phyloP scores from a whole-genome alignment of 2,888 invertebrate genomes.

The Chironomus tentans region DNA sequence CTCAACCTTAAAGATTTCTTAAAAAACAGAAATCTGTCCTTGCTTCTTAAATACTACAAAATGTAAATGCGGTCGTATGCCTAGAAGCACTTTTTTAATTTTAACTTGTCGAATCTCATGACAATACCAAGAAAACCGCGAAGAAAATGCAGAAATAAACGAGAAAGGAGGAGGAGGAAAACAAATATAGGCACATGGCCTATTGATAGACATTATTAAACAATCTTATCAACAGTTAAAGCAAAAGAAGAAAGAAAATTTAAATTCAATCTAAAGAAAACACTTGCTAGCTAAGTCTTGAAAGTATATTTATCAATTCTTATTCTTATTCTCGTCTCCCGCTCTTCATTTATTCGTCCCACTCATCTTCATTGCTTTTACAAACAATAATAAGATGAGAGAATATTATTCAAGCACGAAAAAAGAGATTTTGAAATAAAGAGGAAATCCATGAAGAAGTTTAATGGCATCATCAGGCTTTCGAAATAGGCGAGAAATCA shows the following conservation, averaged over 20 bases:
- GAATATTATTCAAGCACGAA: background rate
- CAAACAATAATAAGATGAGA: background rate
- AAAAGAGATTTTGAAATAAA: background rate
- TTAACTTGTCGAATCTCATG: background rate
- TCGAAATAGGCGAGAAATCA: background rate
- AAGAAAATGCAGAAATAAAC: too few species aligned
- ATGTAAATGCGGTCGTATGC: background rate
- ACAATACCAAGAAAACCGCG: too few species aligned
- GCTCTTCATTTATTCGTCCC: background rate
- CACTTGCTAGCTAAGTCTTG: background rate
- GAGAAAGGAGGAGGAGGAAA: too few species aligned
- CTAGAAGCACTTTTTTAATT: background rate
- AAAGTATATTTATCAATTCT: background rate
- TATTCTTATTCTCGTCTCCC: background rate
- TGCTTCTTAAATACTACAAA: too few species aligned
- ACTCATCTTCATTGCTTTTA: background rate
- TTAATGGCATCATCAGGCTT: background rate
- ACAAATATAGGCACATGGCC: background rate
- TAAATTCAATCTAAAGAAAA: background rate
- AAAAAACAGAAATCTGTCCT: too few species aligned
- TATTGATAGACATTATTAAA: background rate
- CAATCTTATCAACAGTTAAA: background rate
- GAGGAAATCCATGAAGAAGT: background rate
- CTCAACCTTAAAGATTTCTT: too few species aligned
- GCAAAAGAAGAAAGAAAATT: background rate